Conservation (phyloP, 2,113 vertebrate species). For the Scophthalmus maximus region DNA sequence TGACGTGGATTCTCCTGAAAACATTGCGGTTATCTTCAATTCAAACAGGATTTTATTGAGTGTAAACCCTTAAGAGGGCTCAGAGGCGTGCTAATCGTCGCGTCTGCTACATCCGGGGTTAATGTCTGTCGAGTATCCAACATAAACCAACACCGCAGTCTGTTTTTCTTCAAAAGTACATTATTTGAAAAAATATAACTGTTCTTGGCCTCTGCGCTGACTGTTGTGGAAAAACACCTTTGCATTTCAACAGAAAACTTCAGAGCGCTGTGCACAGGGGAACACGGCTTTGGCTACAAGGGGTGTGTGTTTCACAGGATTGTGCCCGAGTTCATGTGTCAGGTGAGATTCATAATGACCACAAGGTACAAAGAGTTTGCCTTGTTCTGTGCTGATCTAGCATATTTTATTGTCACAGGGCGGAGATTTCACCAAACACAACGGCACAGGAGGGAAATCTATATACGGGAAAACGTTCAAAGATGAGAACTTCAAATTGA, state of each 20-base stretch:
- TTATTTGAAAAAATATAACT: no score
- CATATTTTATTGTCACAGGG: constrained; percentile 80
- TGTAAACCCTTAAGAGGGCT: no score
- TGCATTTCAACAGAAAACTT: constrained; percentile 88
- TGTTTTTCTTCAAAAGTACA: background rate
- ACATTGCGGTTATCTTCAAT: no score
- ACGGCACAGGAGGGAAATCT: constrained; percentile 95
- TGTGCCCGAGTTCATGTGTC: constrained; percentile 96
- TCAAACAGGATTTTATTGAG: no score
- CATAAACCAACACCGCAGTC: no score
- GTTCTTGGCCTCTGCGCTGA: background rate
- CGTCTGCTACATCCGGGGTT: no score
- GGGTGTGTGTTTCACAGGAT: constrained; percentile 95
- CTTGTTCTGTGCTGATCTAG: background rate
- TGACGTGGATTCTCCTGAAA: no score
- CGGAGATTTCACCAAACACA: constrained; percentile 94
- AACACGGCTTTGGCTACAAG: constrained; percentile 94
- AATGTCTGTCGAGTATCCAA: no score
- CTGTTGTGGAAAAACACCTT: background rate
- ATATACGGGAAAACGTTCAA: constrained; percentile 93
- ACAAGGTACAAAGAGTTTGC: background rate
- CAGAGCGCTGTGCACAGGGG: constrained; percentile 91
- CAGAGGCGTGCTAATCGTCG: no score
- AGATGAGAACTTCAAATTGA: constrained; percentile 95
- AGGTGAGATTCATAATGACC: constrained; percentile 80